Evolutionary conservation across 1,140 invertebrate genomes (phyloP).

Genomic region (Trissolcus basalis): DNA sequence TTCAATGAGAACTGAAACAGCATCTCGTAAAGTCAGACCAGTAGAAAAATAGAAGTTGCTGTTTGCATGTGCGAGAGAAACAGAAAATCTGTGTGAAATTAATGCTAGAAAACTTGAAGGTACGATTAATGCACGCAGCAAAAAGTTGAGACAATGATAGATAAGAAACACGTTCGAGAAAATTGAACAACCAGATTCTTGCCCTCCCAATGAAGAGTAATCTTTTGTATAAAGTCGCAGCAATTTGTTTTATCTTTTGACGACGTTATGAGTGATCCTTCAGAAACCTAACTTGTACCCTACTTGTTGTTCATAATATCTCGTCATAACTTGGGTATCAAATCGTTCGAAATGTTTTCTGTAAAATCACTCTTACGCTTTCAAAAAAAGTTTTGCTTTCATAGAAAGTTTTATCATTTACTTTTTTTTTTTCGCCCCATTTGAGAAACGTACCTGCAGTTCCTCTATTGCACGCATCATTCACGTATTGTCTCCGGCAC

Average conservation of each 20-base stretch:
- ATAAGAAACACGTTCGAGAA: constrained; percentile 44
- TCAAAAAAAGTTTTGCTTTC: constrained; percentile 31
- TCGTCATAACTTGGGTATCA: constrained; percentile 21
- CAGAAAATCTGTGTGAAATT: constrained; percentile 5
- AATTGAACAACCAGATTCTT: constrained; percentile 43
- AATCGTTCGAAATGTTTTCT: constrained; percentile 42
- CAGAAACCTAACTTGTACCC: constrained; percentile 37
- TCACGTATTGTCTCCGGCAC: constrained; percentile 95
- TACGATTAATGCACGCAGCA: constrained; percentile 52
- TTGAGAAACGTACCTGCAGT: constrained; percentile 90
- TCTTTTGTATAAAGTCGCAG: constrained; percentile 11
- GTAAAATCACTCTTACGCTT: constrained; percentile 43
- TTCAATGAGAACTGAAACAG: constrained; percentile 36
- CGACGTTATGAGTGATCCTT: constrained; percentile 42
- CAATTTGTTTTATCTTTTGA: constrained; percentile 25
- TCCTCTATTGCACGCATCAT: constrained; percentile 96
- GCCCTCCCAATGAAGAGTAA: constrained; percentile 32
- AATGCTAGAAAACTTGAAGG: constrained; percentile 49
- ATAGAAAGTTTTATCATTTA: no score
- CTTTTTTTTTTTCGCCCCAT: no score
- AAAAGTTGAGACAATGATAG: constrained; percentile 49
- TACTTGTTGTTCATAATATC: constrained; percentile 18
- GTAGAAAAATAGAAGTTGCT: no score
- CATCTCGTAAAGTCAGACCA: not conserved
- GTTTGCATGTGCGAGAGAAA: no score